Evolutionary conservation across 2,113 vertebrate genomes (phyloP).

Genomic region (Aramus guarauna): DNA sequence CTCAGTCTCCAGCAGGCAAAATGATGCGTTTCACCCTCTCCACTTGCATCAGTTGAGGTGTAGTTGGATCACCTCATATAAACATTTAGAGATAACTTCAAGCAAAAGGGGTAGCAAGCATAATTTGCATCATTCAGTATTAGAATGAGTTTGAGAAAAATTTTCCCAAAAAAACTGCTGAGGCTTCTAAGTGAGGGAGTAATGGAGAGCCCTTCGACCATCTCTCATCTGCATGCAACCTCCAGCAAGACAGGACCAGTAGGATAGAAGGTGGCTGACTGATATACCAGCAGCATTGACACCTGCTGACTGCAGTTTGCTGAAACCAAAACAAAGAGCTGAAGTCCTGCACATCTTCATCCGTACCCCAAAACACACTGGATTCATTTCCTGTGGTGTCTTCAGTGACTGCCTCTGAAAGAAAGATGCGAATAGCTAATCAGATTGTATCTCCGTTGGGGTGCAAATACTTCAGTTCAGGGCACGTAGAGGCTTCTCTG

Average conservation of each 20-base stretch:
- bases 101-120: neutral
- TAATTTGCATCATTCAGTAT: neutral
- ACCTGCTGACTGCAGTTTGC: neutral
- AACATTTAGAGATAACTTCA: neutral
- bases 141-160: neutral
- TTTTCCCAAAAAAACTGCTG: neutral
- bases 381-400: neutral
- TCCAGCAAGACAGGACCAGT: neutral
- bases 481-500: neutral
- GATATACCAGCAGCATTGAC: neutral
- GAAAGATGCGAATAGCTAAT: neutral
- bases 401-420: neutral
- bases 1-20: neutral
- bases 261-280: neutral
- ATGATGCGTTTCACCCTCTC: neutral
- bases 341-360: neutral
- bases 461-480: neutral
- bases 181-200: neutral
- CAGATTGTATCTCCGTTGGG: rapidly evolving
- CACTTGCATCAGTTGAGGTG: neutral
- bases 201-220: neutral
- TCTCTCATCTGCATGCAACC: neutral
- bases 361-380: neutral
- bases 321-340: neutral
- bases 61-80: neutral